Evolutionary conservation across 2,888 invertebrate species (phyloP).

Genomic region (Brachyptera putata): DNA sequence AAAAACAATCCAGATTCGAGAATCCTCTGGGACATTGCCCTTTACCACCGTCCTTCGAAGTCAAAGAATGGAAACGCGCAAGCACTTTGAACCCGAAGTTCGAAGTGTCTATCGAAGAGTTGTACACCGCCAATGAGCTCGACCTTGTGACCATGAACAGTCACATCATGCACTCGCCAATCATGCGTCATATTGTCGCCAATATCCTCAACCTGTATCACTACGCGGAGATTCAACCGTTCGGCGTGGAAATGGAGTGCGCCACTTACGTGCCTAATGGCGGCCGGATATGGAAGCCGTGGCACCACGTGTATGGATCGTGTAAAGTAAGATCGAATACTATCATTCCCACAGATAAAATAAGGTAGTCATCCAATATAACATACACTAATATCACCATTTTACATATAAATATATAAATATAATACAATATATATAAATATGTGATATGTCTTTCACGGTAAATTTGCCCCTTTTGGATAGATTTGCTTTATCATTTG

Average conservation of each 20-base stretch:
- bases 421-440: too few relatives aligned
- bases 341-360: too few relatives aligned
- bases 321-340: conserved; percentile 27
- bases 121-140: not conserved
- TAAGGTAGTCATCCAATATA: too few relatives aligned
- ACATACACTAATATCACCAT: too few relatives aligned
- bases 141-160: not conserved
- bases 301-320: conserved; percentile 28
- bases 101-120: not conserved
- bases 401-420: too few relatives aligned
- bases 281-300: conserved; percentile 26
- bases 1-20: conserved; percentile 23
- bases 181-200: conserved; percentile 5
- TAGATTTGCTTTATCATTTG: too few relatives aligned
- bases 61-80: conserved; percentile 11
- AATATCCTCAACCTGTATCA: conserved; percentile 3
- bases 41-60: conserved; percentile 9
- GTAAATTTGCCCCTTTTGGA: too few relatives aligned
- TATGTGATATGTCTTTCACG: too few relatives aligned
- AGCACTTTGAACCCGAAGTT: not conserved
- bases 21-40: conserved; percentile 16
- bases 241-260: conserved; percentile 1
- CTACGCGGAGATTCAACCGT: not conserved
- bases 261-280: conserved; percentile 14
- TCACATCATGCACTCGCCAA: not conserved